A percentile compares a stretch with the other conserved stretches of the same genome.
Evolutionary conservation across 2,113 vertebrate genomes (phyloP).

Genomic region (Microtus oregoni): DNA sequence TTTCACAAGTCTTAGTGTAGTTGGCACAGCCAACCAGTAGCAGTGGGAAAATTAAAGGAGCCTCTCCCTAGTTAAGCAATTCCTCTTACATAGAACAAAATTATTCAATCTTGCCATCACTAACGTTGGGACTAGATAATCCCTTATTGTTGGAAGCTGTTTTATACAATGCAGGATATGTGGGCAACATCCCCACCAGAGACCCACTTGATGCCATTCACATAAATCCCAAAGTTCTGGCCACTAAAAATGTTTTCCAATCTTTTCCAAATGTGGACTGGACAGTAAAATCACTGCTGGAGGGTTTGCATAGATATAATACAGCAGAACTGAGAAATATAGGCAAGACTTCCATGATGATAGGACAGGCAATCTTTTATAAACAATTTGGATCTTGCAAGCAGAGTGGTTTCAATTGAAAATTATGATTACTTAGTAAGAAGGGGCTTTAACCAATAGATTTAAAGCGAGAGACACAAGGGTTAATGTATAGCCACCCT

Average conservation of each 20-base stretch:
- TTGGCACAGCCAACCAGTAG: neutral
- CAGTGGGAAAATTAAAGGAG: neutral
- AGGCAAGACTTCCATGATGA: neutral
- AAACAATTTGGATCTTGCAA: constrained; percentile 36
- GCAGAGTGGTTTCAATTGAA: neutral
- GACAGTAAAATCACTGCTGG: neutral
- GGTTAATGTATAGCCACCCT: constrained; percentile 52
- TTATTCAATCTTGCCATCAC: neutral
- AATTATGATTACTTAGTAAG: constrained; percentile 13
- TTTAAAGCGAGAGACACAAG: constrained; percentile 50
- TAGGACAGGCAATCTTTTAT: neutral
- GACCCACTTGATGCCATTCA: neutral
- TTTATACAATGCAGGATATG: neutral
- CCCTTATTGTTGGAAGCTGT: neutral
- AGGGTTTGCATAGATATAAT: neutral
- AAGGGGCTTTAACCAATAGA: neutral
- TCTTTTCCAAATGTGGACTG: neutral
- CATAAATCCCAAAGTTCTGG: neutral
- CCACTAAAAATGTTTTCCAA: neutral
- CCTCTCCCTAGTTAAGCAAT: neutral
- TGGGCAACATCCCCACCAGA: neutral
- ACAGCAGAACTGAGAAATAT: neutral
- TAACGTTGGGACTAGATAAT: neutral
- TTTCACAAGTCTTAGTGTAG: neutral
- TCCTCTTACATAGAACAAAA: neutral